Conservation (phyloP, 2,113 vertebrate genomes). For the Neofelis nebulosa region DNA sequence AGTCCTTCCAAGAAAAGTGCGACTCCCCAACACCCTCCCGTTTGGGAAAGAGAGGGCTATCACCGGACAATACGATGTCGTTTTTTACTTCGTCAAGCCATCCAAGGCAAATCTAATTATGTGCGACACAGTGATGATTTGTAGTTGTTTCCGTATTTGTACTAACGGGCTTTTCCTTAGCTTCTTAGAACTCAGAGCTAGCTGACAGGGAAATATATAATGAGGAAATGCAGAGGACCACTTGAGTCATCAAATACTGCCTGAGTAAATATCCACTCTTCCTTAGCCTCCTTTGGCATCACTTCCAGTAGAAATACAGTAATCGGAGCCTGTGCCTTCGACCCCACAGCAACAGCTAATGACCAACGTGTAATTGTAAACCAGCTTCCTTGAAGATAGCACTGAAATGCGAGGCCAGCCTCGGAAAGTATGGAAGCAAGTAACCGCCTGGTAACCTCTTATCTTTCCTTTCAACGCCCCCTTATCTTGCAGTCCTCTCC, state of each 20-base stretch:
- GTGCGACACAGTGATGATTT: neutral
- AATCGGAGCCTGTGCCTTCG: slow-evolving; percentile 5
- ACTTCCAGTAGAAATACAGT: slow-evolving; percentile 50
- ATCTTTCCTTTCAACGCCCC: neutral
- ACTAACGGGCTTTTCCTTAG: neutral
- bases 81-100: neutral
- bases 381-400: slow-evolving; percentile 56
- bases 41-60: neutral
- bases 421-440: neutral
- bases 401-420: slow-evolving; percentile 1
- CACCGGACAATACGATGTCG: too few species aligned
- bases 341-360: slow-evolving; percentile 19
- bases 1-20: neutral
- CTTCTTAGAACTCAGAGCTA: neutral
- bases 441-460: neutral
- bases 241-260: neutral
- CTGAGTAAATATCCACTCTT: neutral
- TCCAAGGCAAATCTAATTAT: neutral
- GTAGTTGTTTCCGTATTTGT: neutral
- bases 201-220: neutral
- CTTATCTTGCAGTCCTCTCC: neutral
- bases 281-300: neutral
- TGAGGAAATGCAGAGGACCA: neutral
- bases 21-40: neutral
- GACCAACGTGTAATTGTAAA: slow-evolving; percentile 51